Evolutionary conservation across 2,113 vertebrate species (phyloP), one percentile per base, ranked within the genome.

Genomic region (Macquaria ambigua): DNA sequence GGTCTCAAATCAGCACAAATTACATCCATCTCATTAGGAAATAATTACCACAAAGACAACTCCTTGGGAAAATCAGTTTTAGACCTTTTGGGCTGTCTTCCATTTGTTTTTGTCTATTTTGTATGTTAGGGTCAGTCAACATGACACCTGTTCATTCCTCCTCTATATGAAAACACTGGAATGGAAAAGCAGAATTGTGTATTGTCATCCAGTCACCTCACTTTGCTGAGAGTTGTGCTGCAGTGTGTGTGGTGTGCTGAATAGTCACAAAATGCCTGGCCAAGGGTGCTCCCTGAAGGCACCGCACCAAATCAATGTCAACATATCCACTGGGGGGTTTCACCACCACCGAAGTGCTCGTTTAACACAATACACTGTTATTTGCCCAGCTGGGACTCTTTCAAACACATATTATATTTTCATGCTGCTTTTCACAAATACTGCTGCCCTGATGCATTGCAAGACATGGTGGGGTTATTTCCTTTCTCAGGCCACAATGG

Each of bases 271-370:
- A 84, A 85, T 66, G 56, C 64, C 37, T 31, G 55, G 28, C 78
- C 82, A 70, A n/a, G 77, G 83, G 68, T 72, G 76, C 62, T 90
- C 84, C 79, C 88, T 76, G 48, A 90, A 87, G 90, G 81, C 56
- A 67, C 59, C 46, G 25, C 62, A 82, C 80, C 87, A 82, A 85
- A 90, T 89, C 85, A 89, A 63, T 82, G 85, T 90, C 83, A 91
- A 53, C 76, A 74, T 41, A 68, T 82, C 74, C 61, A 52, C 84
- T 61, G 11, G 73, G 63, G 88, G 81, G 56, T 50, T 59, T 70
- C 70, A 67, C 31, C 53, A 23, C 59, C 73, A 50, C 73, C 61
- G 11, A 67, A 74, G 72, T 37, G 58, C 74, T 83, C 21, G 34
- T 92, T 90, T 78, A 81, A 82, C 73, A 88, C 75, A 82, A 84